phyloP scores from a whole-genome alignment of 2,113 vertebrate genomes.

The Zosterops japonicus region DNA sequence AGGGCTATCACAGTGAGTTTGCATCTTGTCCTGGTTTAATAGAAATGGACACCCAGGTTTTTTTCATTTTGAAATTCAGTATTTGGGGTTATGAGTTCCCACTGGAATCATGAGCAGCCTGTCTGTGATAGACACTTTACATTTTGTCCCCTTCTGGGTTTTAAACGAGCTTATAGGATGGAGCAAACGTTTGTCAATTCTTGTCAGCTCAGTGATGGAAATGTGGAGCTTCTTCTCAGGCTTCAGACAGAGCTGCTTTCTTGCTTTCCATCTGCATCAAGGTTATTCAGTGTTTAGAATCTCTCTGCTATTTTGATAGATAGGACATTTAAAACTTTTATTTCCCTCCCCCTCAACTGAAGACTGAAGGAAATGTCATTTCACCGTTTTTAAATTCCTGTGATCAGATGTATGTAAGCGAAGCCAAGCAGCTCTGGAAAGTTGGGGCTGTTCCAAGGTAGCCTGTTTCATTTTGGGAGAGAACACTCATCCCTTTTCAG shows the following conservation, averaged over 20 bases:
- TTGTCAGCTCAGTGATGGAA: conserved; percentile 36
- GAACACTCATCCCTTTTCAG: background rate
- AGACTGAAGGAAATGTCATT: conserved; percentile 12
- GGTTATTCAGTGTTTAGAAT: conserved; percentile 28
- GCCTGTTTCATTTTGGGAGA: background rate
- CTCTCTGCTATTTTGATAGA: conserved; percentile 20
- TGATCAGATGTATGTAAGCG: background rate
- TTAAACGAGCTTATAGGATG: conserved; percentile 28
- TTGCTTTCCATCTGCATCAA: conserved; percentile 33
- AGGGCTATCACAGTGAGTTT: conserved; percentile 61
- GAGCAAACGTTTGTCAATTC: conserved; percentile 53
- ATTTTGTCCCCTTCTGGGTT: conserved; percentile 29
- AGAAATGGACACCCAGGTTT: conserved; percentile 4
- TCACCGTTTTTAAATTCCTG: background rate
- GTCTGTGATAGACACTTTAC: conserved; percentile 29
- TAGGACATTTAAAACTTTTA: background rate
- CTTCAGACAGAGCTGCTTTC: background rate
- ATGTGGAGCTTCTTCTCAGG: conserved; percentile 14
- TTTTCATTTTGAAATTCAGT: conserved; percentile 24
- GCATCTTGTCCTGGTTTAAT: conserved; percentile 38
- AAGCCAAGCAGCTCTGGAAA: background rate
- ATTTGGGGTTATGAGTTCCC: conserved; percentile 28
- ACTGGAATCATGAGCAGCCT: conserved; percentile 5
- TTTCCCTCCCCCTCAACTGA: background rate
- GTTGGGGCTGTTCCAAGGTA: background rate